These are phyloP conservation scores for Oxystoma pomonae DNA, from an alignment of 2,888 invertebrate species.

Conservation along the genomic window DNA sequence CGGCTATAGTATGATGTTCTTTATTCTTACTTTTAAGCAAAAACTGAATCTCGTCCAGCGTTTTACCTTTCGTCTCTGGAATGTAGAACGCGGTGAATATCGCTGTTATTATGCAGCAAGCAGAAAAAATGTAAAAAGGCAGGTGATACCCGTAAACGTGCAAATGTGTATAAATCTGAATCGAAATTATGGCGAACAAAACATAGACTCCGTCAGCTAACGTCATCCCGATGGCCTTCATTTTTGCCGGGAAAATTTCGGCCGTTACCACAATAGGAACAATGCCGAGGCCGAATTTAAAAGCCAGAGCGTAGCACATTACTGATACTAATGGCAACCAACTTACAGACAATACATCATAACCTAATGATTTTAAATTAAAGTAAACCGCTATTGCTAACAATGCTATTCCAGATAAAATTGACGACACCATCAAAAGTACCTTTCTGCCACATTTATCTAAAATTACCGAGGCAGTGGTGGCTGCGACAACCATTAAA, in stretches of 20 bases:
- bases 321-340: slow-evolving; percentile 43
- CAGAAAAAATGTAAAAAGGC: slow-evolving; percentile 41
- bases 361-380: slow-evolving; percentile 34
- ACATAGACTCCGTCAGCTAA: slow-evolving; percentile 42
- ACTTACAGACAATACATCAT: slow-evolving; percentile 36
- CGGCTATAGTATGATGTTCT: not conserved
- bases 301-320: slow-evolving; percentile 43
- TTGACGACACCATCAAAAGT: slow-evolving; percentile 37
- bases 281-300: slow-evolving; percentile 43
- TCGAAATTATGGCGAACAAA: slow-evolving; percentile 36
- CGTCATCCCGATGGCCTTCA: slow-evolving; percentile 46
- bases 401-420: slow-evolving; percentile 40
- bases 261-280: slow-evolving; percentile 45
- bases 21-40: slow-evolving; percentile 30
- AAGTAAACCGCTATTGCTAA: slow-evolving; percentile 42
- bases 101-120: slow-evolving; percentile 11
- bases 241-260: slow-evolving; percentile 44
- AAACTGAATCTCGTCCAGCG: slow-evolving; percentile 37
- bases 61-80: slow-evolving; percentile 39
- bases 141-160: slow-evolving; percentile 37
- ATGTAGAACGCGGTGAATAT: slow-evolving; percentile 28
- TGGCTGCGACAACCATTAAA: slow-evolving; percentile 40
- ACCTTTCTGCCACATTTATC: slow-evolving; percentile 44
- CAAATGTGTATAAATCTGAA: slow-evolving; percentile 38
- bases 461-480: slow-evolving; percentile 37